Base-by-base conservation (phyloP, 1,140 invertebrate species). In the Oryctes rhinoceros region DNA sequence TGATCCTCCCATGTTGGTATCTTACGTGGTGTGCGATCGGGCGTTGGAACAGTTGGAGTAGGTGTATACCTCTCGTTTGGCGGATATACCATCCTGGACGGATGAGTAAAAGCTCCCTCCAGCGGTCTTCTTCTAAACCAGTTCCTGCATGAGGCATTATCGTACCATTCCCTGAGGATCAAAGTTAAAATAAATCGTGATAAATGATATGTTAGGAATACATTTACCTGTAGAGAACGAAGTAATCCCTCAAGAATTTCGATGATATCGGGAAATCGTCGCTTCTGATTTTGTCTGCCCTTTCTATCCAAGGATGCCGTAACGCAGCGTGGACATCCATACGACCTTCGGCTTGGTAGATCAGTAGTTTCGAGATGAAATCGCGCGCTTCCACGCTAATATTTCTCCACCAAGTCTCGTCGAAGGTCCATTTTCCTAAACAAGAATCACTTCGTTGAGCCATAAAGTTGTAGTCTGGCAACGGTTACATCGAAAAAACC, bases 51-150 rank as follows among this genome's bases (percentile, higher is more conserved):
- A 9, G 91, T 92, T 1, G 90, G 89, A 84, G 94, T 92, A 3
- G 95, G 95, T 1, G 94, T 95, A 83, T 94, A 96, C 11, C 88
- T 89, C 75, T 95, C 92, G 10, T 94, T 95, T 15, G 95, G 95
- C 77, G 96, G 96, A 89, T 98, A 98, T 18, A 98, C 95, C 96
- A 97, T 97, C 86, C 92, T 93, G n/a, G 95, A 96, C 5, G 96
- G 96, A 87, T 97, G 95, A 20, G 94, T 94, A 87, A 95, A 96
- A 62, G 96, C 96, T 71, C 93, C 93, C 84, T 91, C 92, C 0
- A 97, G 88, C 39, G 94, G 93, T 39, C 95, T 91, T 59, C 95
- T 91, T 13, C 96, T 90, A 89, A 94, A 97, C 92, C 95, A 96
- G 11, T 91, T 94, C 82, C 93, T 92, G 86, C 96, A 97, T 1